Base-by-base conservation (phyloP, 1,140 invertebrate species). In the Euglossa dilemma region DNA sequence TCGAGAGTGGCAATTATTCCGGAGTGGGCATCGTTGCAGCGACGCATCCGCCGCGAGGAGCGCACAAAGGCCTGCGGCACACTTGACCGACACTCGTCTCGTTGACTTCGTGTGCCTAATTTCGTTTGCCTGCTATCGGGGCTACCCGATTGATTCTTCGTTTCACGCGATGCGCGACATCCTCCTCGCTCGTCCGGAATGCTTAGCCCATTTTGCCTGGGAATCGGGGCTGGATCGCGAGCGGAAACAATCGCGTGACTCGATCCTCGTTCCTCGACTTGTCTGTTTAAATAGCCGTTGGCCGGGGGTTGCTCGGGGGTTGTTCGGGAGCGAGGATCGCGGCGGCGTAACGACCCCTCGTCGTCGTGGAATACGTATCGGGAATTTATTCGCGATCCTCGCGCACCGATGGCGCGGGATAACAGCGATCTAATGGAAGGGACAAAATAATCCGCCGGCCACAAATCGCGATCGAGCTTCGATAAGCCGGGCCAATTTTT, bases 1-100 rank as follows among this genome's bases (percentile, higher is more conserved):
- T 25, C 23, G 25, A 50, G n/a, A 4, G 11, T 59, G 54, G 25
- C 45, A 79, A 79, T 79, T 79, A 71, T 71, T 79, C 18, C 36
- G 8, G 23, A 61, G 57, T 25, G 36, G 36, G 36, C 4, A n/a
- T 59, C 57, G 6, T n/a, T n/a, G n/a, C 14, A 59, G 14, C 57
- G 12, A 25, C 20, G 66, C n/a, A 25, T 18, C 36, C 11, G 45
- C 16, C 36, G 25, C 47, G 54, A 76, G 43, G 67, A 82, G 43
- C 25, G 63, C 25, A 50, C 50, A 43, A 45, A 72, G 23, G 20
- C n/a, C n/a, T n/a, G 6, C 28, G 23, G n/a, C 7, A 23, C 52
- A 57, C 52, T 74, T 67, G 71, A 47, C 63, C 63, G 64, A 59
- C 16, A 20, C 52, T 57, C 45, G 28, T 77, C 28, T 67, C 63